Conservation (phyloP, 2,888 invertebrate species). For the Atrina japonica region DNA sequence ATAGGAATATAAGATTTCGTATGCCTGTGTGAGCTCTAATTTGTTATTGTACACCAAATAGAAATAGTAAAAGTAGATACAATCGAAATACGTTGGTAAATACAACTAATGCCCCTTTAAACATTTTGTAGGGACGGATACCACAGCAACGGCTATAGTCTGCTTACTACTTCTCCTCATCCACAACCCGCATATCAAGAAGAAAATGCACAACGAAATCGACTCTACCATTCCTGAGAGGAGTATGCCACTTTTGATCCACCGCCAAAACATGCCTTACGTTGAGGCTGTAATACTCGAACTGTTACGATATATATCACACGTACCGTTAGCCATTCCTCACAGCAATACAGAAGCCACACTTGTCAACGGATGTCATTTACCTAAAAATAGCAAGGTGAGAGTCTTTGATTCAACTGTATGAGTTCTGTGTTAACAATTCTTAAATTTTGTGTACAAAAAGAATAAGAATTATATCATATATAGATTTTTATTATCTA, state of each 20-base stretch:
- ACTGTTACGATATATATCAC: slow-evolving; percentile 62
- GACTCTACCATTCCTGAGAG: slow-evolving; percentile 48
- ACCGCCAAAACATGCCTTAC: slow-evolving; percentile 52
- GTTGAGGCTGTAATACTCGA: slow-evolving; percentile 54
- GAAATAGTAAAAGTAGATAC: no score
- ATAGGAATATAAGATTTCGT: no score
- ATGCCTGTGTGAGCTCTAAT: no score
- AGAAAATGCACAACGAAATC: slow-evolving; percentile 62
- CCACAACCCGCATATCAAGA: slow-evolving; percentile 67
- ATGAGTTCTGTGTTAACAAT: background rate
- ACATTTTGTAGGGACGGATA: slow-evolving; percentile 78
- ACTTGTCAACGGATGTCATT: slow-evolving; percentile 49
- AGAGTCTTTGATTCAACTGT: slow-evolving; percentile 1
- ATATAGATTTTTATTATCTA: no score
- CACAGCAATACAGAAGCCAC: slow-evolving; percentile 66
- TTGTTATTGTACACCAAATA: no score
- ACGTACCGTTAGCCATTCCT: slow-evolving; percentile 71
- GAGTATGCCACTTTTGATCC: slow-evolving; percentile 52
- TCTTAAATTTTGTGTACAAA: no score
- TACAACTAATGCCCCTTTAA: no score
- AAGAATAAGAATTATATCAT: no score
- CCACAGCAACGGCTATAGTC: slow-evolving; percentile 71
- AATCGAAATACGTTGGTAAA: no score
- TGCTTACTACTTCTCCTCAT: slow-evolving; percentile 68
- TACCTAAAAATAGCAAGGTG: slow-evolving; percentile 68